These are phyloP conservation scores for Napeogenes sylphis DNA, from an alignment of 2,888 invertebrate species.

Conservation along the genomic window DNA sequence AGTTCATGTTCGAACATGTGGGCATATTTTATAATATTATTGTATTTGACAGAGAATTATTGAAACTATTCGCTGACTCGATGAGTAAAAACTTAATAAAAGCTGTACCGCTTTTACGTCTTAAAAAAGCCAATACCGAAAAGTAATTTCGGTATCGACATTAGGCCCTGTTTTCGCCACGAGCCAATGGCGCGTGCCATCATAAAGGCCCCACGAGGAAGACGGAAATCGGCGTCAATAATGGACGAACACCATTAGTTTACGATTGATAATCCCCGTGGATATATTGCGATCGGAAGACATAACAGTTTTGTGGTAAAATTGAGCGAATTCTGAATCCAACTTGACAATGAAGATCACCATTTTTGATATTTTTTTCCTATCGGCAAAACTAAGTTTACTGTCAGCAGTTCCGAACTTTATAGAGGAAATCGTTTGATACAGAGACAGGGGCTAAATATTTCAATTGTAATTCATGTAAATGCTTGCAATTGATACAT, in stretches of 20 bases:
- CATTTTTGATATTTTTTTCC: constrained; percentile 24
- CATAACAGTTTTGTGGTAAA: constrained; percentile 77
- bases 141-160: constrained; percentile 38
- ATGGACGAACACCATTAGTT: constrained; percentile 75
- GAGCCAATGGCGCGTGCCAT: constrained; percentile 70
- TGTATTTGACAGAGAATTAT: not conserved
- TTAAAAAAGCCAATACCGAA: constrained; percentile 18
- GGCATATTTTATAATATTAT: too few species aligned
- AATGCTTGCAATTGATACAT: not conserved
- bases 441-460: not conserved
- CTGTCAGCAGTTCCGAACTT: constrained; percentile 17
- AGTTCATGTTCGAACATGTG: not conserved
- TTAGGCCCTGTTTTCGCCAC: constrained; percentile 51
- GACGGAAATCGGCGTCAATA: constrained; percentile 74
- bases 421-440: constrained; percentile 10
- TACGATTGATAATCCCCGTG: constrained; percentile 73
- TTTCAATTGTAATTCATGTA: not conserved
- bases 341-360: constrained; percentile 31
- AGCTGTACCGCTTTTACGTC: constrained; percentile 2
- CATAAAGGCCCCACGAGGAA: constrained; percentile 68
- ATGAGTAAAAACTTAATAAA: not conserved
- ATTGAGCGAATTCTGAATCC: constrained; percentile 60
- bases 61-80: too few species aligned
- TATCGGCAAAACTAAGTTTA: constrained; percentile 22
- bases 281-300: constrained; percentile 72